A percentile compares a stretch with the other conserved stretches of the same genome.
Evolutionary conservation across 1,140 invertebrate species (phyloP).

Genomic region (Cydia pomonella): DNA sequence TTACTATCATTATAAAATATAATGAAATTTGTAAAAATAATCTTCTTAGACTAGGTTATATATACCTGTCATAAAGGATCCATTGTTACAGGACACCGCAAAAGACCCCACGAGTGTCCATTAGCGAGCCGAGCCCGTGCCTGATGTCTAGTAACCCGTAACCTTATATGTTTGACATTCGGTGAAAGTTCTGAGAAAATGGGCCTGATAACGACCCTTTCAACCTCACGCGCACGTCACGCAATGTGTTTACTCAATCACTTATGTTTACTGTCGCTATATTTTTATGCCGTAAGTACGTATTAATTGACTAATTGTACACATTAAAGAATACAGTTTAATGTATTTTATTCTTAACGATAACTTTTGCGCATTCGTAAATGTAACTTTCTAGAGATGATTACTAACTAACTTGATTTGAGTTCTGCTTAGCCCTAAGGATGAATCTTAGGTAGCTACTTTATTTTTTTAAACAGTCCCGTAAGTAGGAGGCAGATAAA

Average conservation of each 20-base stretch:
- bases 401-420: too few species aligned
- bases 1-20: too few species aligned
- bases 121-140: slow-evolving; percentile 56
- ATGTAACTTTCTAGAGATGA: too few species aligned
- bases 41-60: not conserved
- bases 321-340: too few species aligned
- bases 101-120: slow-evolving; percentile 68
- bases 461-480: too few species aligned
- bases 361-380: too few species aligned
- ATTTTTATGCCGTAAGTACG: not conserved
- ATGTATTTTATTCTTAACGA: too few species aligned
- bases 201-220: slow-evolving; percentile 56
- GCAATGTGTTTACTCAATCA: slow-evolving; percentile 11
- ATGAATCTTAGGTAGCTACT: too few species aligned
- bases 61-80: slow-evolving; percentile 35
- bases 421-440: too few species aligned
- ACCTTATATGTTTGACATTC: slow-evolving; percentile 70
- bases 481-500: too few species aligned
- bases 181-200: slow-evolving; percentile 53
- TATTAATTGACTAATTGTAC: too few species aligned
- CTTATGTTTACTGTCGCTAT: slow-evolving; percentile 1
- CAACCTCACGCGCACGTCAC: slow-evolving; percentile 30
- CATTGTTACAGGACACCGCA: slow-evolving; percentile 54
- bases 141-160: slow-evolving; percentile 65
- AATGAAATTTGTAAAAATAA: not conserved